A percentile compares a stretch with the other conserved stretches of the same genome.
Conservation (phyloP, 2,797 vertebrate genomes). For the Diplodus sargus region DNA sequence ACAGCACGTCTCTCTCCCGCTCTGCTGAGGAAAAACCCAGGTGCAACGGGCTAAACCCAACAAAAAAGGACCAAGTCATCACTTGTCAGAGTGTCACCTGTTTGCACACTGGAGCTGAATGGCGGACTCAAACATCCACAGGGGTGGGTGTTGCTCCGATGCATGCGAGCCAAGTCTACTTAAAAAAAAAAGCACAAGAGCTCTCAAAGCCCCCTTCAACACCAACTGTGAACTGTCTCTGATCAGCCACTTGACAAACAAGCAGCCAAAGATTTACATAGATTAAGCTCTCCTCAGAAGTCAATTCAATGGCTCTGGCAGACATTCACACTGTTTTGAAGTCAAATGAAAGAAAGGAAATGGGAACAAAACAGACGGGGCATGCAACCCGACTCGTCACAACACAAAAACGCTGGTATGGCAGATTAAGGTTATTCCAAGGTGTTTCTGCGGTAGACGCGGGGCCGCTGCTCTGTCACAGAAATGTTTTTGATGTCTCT, state of each 20-base stretch:
- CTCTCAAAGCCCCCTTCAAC: constrained; percentile 58
- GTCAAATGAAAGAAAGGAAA: constrained; percentile 47
- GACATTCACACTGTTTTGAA: constrained; percentile 41
- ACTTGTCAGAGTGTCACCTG: constrained; percentile 71
- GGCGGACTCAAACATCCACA: constrained; percentile 51
- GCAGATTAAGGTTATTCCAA: constrained; percentile 40
- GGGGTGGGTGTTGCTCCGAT: constrained; percentile 11
- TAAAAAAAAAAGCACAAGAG: constrained; percentile 16
- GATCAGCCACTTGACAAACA: constrained; percentile 72
- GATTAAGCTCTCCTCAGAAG: constrained; percentile 69
- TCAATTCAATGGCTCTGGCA: constrained; percentile 50
- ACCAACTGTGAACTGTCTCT: constrained; percentile 67
- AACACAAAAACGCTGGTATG: constrained; percentile 15
- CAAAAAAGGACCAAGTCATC: constrained; percentile 62
- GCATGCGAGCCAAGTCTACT: constrained; percentile 47
- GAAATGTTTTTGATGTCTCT: constrained; percentile 31
- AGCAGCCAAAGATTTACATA: constrained; percentile 65
- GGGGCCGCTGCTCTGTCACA: constrained; percentile 20
- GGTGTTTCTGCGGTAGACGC: constrained; percentile 8
- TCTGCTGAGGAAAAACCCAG: constrained; percentile 57
- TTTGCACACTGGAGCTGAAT: constrained; percentile 59
- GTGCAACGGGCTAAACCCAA: constrained; percentile 65
- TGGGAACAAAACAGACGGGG: constrained; percentile 25
- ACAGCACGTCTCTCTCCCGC: constrained; percentile 40
- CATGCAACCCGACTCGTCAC: constrained; percentile 24